Conservation (phyloP, 2,113 vertebrate species). For the Gnathonemus longibarbis region DNA sequence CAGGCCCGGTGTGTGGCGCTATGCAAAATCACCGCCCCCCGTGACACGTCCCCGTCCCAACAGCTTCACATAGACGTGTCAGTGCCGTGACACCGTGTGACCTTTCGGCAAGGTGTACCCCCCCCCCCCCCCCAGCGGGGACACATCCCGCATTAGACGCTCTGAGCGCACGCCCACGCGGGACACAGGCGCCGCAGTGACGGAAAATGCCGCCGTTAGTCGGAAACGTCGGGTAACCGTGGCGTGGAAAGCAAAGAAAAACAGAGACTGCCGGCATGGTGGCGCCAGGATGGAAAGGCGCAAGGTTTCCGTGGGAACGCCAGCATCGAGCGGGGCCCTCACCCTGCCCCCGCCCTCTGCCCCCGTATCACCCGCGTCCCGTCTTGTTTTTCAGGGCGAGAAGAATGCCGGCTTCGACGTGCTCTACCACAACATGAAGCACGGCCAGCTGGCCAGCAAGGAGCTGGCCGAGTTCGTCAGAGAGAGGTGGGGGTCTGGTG, state of each 20-base stretch:
- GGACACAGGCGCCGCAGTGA: neutral
- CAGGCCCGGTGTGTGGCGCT: neutral
- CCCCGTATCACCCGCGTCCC: neutral
- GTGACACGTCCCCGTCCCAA: neutral
- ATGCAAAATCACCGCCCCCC: neutral
- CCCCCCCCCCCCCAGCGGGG: neutral
- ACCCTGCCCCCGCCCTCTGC: neutral
- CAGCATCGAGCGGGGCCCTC: neutral
- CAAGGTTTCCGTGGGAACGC: neutral
- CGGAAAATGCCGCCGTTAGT: neutral
- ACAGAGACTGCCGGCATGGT: neutral
- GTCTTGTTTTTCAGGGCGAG: slow-evolving; percentile 72
- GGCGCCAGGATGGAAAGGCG: neutral
- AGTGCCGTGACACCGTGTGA: neutral
- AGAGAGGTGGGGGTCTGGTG: slow-evolving; percentile 68
- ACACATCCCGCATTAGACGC: neutral
- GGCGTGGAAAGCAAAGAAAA: neutral
- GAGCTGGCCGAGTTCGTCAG: slow-evolving; percentile 86
- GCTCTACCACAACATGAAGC: slow-evolving; percentile 96
- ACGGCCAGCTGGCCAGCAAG: slow-evolving; percentile 85
- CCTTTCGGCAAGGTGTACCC: neutral
- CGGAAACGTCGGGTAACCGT: neutral
- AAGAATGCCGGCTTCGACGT: slow-evolving; percentile 90
- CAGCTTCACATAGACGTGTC: neutral
- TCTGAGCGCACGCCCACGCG: neutral